Conservation (phyloP, 2,797 vertebrate species). For the Rhinoraja longicauda region DNA sequence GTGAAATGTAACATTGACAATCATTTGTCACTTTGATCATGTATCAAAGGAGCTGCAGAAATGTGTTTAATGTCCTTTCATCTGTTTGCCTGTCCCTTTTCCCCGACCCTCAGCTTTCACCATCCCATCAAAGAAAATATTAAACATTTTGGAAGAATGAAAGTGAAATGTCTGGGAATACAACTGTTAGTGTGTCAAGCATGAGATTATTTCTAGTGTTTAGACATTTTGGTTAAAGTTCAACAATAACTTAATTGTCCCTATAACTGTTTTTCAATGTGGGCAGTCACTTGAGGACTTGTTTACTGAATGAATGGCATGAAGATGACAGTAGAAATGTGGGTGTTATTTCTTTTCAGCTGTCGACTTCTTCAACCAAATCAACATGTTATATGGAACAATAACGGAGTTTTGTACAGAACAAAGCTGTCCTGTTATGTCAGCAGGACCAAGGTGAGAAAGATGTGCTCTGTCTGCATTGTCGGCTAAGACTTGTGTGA, state of each 20-base stretch:
- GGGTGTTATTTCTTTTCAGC: conserved; percentile 54
- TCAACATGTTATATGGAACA: conserved; percentile 94
- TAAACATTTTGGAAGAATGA: background rate
- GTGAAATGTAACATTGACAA: background rate
- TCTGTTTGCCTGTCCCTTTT: background rate
- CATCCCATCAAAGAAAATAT: background rate
- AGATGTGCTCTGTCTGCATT: background rate
- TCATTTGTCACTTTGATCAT: background rate
- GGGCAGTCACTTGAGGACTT: background rate
- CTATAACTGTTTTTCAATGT: background rate
- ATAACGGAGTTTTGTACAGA: conserved; percentile 96
- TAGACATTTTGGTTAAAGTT: background rate
- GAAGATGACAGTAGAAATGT: background rate
- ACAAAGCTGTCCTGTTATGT: conserved; percentile 86
- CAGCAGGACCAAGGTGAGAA: conserved; percentile 81
- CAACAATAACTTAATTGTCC: background rate
- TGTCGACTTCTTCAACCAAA: conserved; percentile 97
- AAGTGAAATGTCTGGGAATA: background rate
- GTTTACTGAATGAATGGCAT: no score
- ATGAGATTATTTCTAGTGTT: background rate
- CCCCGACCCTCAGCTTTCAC: background rate
- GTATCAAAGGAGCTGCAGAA: background rate
- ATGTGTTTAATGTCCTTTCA: background rate
- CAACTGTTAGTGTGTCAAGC: background rate
- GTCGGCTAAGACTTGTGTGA: background rate